Conservation (phyloP, 2,888 invertebrate genomes). For the Ennomos fuscantarius region DNA sequence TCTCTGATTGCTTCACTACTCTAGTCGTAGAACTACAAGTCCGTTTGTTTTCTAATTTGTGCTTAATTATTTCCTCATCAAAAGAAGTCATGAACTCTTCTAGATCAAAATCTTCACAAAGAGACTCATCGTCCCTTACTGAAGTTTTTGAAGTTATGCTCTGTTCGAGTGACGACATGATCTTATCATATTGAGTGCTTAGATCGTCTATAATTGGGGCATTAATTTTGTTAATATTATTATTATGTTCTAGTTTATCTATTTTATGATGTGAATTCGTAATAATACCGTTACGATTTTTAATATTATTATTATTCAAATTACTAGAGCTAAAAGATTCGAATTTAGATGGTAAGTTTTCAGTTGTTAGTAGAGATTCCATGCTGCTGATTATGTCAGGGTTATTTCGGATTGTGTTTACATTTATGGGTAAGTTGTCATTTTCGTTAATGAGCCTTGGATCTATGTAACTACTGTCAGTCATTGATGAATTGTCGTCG, state of each 20-base stretch:
- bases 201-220: slow-evolving; percentile 71
- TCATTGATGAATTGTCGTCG: slow-evolving; percentile 76
- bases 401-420: slow-evolving; percentile 79
- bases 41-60: slow-evolving; percentile 72
- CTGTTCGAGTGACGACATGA: slow-evolving; percentile 81
- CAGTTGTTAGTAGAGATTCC: slow-evolving; percentile 80
- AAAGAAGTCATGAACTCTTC: slow-evolving; percentile 89
- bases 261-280: slow-evolving; percentile 51
- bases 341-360: slow-evolving; percentile 79
- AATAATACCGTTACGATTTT: slow-evolving; percentile 57
- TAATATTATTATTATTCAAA: slow-evolving; percentile 63
- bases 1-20: slow-evolving; percentile 70
- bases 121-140: slow-evolving; percentile 78
- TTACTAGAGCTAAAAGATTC: slow-evolving; percentile 72
- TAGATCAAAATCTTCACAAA: slow-evolving; percentile 86
- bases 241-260: slow-evolving; percentile 55
- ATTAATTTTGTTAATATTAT: slow-evolving; percentile 56
- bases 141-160: slow-evolving; percentile 78
- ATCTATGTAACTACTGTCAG: slow-evolving; percentile 84
- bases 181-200: slow-evolving; percentile 80
- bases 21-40: slow-evolving; percentile 80
- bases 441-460: slow-evolving; percentile 88
- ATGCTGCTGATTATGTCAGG: slow-evolving; percentile 82
- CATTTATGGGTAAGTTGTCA: slow-evolving; percentile 88
- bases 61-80: slow-evolving; percentile 85